Evolutionary conservation across 2,888 invertebrate genomes (phyloP).

Genomic region (Eupithecia abbreviata): DNA sequence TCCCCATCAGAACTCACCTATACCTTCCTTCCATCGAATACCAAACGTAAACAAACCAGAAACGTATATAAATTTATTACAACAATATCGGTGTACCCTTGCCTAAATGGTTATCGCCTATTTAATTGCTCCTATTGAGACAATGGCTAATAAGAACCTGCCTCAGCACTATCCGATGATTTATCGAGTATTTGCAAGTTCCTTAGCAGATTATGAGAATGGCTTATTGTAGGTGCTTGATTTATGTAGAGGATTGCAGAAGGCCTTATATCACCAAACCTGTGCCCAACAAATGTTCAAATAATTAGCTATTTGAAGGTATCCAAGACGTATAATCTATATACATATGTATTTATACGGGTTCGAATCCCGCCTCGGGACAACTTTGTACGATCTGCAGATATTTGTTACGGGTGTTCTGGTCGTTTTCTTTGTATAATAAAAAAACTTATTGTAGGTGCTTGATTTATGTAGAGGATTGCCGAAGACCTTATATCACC

Average conservation of each 20-base stretch:
- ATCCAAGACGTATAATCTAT: no score
- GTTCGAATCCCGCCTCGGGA: no score
- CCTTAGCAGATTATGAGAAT: constrained; percentile 69
- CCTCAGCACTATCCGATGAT: constrained; percentile 74
- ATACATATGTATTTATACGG: no score
- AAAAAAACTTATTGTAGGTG: constrained; percentile 56
- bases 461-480: constrained; percentile 50
- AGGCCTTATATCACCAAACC: constrained; percentile 18
- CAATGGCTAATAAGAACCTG: constrained; percentile 82
- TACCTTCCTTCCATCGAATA: background rate
- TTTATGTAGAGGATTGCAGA: constrained; percentile 45
- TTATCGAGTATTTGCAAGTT: constrained; percentile 73
- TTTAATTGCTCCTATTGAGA: constrained; percentile 80
- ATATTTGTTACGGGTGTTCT: no score
- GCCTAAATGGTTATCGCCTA: constrained; percentile 76
- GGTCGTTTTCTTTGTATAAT: no score
- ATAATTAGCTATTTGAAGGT: background rate
- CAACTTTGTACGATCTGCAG: no score
- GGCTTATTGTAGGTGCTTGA: constrained; percentile 57
- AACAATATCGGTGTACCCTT: constrained; percentile 75
- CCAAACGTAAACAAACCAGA: constrained; percentile 47
- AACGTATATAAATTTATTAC: constrained; percentile 74
- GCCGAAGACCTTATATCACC: constrained; percentile 22
- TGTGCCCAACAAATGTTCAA: constrained; percentile 41
- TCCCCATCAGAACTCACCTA: background rate